Base-by-base conservation (phyloP, 2,888 invertebrate genomes). In the Furcula furcula region DNA sequence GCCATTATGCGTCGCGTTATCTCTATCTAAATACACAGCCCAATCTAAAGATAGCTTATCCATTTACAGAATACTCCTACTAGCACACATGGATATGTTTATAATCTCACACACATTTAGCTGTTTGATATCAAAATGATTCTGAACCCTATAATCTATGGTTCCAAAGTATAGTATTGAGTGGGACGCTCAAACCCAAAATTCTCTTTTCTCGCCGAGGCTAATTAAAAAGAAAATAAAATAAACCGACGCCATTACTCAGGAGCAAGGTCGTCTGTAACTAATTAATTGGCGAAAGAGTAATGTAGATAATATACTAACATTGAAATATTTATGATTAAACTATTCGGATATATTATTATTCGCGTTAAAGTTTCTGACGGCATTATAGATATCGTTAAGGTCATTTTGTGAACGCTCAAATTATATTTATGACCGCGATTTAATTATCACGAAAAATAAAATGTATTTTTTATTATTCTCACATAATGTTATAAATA, bases 151-250 rank as follows among this genome's bases (percentile, higher is more conserved):
- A 62, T 56, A 61, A 32, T 16, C 0, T 23, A n/a, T 25, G 40
- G 19, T 4, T 7, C 11, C 33, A 58, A 26, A 43, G 45, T 41
- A 35, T 35, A 15, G 22, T 40, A 39, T 37, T 13, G 34, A 23
- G 35, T 43, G 29, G 22, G 13, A 7, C 45, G 39, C 40, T 39
- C 38, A 18, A 7, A 28, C 36, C 43, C n/a, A n/a, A 29, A 48
- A 42, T 34, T 40, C 35, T 43, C 42, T 55, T 42, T 53, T 51
- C 47, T 50, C 61, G 57, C 59, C 57, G 58, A 50, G 58, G 58
- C 58, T 76, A 76, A 76, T 77, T 77, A 70, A 70, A 72, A 64
- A 56, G 56, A 65, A 76, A 76, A 73, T 72, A 76, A 76, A 76
- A 72, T 63, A 57, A 68, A 67, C 58, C 57, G 41, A 51, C 50